Evolutionary conservation across 2,113 vertebrate species (phyloP).

Genomic region (Nicator chloris): DNA sequence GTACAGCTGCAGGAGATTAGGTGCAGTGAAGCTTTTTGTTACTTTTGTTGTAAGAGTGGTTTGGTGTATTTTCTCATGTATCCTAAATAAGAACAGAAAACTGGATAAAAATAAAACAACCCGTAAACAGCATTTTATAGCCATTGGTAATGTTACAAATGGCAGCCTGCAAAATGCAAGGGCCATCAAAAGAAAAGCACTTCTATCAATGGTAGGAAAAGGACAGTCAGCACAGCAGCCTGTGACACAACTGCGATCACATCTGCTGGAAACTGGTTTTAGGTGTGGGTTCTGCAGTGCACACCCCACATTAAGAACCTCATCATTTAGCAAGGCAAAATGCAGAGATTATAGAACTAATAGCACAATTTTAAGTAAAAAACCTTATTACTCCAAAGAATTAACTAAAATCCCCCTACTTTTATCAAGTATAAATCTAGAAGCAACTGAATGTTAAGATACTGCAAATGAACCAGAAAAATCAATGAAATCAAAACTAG

Average conservation of each 20-base stretch:
- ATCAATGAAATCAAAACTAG: conserved; percentile 18
- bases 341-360: not conserved
- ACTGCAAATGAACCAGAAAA: not conserved
- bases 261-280: not conserved
- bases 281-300: not conserved
- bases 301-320: not conserved
- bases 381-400: not conserved
- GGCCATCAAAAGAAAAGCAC: not conserved
- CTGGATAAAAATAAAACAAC: not conserved
- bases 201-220: not conserved
- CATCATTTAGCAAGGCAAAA: not conserved
- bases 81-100: not conserved
- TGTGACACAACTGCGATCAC: rapidly evolving
- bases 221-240: not conserved
- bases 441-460: not conserved
- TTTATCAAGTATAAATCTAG: not conserved
- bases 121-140: not conserved
- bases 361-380: not conserved
- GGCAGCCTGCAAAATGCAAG: not conserved
- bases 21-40: not conserved
- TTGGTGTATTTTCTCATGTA: not conserved
- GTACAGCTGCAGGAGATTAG: not conserved
- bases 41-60: not conserved
- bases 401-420: rapidly evolving
- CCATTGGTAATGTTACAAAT: not conserved